Base-by-base conservation (phyloP, 1,140 invertebrate species). In the Orussus abietinus region DNA sequence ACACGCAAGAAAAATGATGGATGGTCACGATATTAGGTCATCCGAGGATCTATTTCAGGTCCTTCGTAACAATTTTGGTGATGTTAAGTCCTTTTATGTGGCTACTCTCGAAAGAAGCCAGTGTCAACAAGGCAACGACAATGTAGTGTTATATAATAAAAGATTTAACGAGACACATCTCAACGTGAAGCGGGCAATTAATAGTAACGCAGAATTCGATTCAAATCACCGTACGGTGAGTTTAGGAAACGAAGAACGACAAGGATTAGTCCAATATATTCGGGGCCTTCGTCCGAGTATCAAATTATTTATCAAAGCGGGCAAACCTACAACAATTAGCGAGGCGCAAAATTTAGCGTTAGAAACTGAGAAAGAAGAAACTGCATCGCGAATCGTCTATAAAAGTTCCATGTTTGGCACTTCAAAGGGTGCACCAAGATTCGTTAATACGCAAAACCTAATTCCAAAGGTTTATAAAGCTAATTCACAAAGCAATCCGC, bases 281-380 rank as follows among this genome's bases (percentile, higher is more conserved):
- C n/a, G n/a, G n/a, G n/a, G n/a, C n/a, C n/a, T n/a, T n/a, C n/a
- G n/a, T n/a, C n/a, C n/a, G n/a, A n/a, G n/a, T n/a, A n/a, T n/a
- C n/a, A n/a, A n/a, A n/a, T n/a, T n/a, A n/a, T n/a, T n/a, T 25
- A n/a, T 25, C n/a, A 25, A 25, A 25, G 22, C 22, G n/a, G 22
- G 22, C 6, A 25, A 25, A 25, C 22, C 22, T 6, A n/a, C 22
- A 25, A 25, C 22, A n/a, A 25, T 25, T n/a, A 6, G 22, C 22
- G 22, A 25, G n/a, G 22, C 22, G 22, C 22, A 25, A 25, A 25
- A 25, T 25, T 25, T 25, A 25, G 22, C 22, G n/a, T 25, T 25
- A 25, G 22, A 25, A 25, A 25, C 22, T n/a, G 22, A 25, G n/a
- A 25, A 25, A n/a, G 22, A 25, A 25, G 22, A 25, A 25, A 25